phyloP scores from a whole-genome alignment of 2,113 vertebrate species.

The Shinisaurus crocodilurus region DNA sequence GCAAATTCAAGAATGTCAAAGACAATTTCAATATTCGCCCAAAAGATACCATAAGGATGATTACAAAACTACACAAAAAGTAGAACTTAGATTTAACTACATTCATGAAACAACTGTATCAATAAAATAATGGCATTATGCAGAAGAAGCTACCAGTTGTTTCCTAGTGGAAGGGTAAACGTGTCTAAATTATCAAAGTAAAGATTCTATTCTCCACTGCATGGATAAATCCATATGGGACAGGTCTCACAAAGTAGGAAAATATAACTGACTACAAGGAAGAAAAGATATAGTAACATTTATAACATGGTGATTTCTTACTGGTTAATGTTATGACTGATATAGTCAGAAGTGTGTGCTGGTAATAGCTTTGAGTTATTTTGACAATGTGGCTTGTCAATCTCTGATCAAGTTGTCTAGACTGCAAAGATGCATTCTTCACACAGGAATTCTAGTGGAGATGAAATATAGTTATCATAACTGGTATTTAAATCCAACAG shows the following conservation, averaged over 20 bases:
- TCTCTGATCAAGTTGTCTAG: neutral
- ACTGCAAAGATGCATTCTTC: slow-evolving; percentile 2
- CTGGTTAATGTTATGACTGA: neutral
- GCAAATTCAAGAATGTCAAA: neutral
- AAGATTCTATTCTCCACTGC: neutral
- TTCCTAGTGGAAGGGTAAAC: neutral
- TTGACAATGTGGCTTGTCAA: neutral
- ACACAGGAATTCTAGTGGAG: neutral
- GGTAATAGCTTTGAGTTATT: slow-evolving; percentile 4
- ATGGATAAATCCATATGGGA: neutral
- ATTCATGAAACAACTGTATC: neutral
- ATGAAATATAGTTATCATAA: neutral
- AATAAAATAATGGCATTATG: neutral
- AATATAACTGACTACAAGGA: neutral
- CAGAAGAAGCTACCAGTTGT: neutral
- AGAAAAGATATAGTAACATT: neutral
- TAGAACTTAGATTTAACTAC: neutral
- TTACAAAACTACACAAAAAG: neutral
- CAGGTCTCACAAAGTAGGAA: neutral
- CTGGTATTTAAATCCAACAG: neutral
- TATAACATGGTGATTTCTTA: neutral
- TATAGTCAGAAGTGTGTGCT: too few relatives aligned
- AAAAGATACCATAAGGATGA: neutral
- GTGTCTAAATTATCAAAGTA: neutral
- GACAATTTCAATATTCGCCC: neutral